Conservation (phyloP, 2,113 vertebrate genomes). For the Dunckerocampus dactyliophorus region DNA sequence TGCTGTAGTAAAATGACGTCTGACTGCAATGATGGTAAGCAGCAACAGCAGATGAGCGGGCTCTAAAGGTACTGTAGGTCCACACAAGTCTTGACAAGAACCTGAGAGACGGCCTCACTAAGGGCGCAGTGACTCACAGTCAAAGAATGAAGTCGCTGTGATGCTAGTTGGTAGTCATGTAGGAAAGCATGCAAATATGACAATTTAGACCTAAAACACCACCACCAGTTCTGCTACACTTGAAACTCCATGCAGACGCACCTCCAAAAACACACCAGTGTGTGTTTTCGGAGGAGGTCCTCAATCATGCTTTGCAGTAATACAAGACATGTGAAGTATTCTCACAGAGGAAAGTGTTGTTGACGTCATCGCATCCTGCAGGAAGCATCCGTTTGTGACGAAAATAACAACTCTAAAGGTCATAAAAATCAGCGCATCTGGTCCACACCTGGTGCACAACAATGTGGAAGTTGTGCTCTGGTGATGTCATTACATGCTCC, state of each 20-base stretch:
- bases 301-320: not conserved
- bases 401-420: not conserved
- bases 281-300: too few species aligned
- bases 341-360: not conserved
- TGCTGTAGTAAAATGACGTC: not conserved
- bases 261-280: too few species aligned
- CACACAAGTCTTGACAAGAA: slow-evolving; percentile 41
- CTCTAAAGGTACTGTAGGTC: slow-evolving; percentile 4
- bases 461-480: slow-evolving; percentile 3
- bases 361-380: not conserved
- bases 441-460: slow-evolving; percentile 8
- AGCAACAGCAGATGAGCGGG: slow-evolving; percentile 12
- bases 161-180: not conserved
- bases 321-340: not conserved
- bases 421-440: not conserved
- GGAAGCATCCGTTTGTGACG: not conserved
- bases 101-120: not conserved
- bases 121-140: slow-evolving; percentile 14
- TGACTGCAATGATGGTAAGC: not conserved
- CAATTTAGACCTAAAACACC: not conserved
- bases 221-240: too few species aligned
- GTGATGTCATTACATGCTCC: slow-evolving; percentile 2
- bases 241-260: too few species aligned
- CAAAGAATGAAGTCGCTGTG: slow-evolving; percentile 4
- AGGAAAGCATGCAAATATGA: not conserved